Base-by-base conservation (phyloP, 2,888 invertebrate species). In the Erpobdella octoculata region DNA sequence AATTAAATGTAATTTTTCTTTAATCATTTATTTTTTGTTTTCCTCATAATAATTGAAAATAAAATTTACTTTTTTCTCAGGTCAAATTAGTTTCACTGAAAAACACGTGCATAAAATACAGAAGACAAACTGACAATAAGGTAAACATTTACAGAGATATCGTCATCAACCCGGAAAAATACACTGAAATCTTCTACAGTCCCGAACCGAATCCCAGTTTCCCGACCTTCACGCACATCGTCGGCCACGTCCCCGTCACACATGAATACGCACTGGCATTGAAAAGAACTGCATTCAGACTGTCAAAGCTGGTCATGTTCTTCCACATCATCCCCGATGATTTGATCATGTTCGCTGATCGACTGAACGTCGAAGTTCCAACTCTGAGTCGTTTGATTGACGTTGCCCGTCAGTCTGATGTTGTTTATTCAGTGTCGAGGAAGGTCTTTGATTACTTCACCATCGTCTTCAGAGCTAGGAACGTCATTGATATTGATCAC, bases 381-480 rank as follows among this genome's bases (percentile, higher is more conserved):
- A 53, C 69, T 28, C n/a, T 69, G n/a, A 35, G 58, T 35, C 33
- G 69, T 1, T 58, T 69, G 35, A 69, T 69, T 18, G 53, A 69
- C 12, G 46, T 69, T 15, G 69, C 69, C 37, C 12, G 35, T 25
- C 35, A 31, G 31, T 67, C 74, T 3, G 73, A 75, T 28, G 73
- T 74, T 18, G 76, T 76, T 6, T 76, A 76, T 37, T 74, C 75
- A 9, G 73, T 76, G 37, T 76, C 76, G 6, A 73, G 73, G 33
- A 76, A 73, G 68, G 62, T 74, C 2, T 75, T 75, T 72, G 73
- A 73, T 64, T 73, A 73, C 73, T 75, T 70, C 72, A 65, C 73
- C 31, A 73, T 75, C 28, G 73, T 73, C 65, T 76, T 76, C 67
- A 58, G 75, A 12, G 75, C 76, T 64, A 48, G 72, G 4, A 74